Conservation (phyloP, 2,113 vertebrate genomes). For the Neotoma lepida region DNA sequence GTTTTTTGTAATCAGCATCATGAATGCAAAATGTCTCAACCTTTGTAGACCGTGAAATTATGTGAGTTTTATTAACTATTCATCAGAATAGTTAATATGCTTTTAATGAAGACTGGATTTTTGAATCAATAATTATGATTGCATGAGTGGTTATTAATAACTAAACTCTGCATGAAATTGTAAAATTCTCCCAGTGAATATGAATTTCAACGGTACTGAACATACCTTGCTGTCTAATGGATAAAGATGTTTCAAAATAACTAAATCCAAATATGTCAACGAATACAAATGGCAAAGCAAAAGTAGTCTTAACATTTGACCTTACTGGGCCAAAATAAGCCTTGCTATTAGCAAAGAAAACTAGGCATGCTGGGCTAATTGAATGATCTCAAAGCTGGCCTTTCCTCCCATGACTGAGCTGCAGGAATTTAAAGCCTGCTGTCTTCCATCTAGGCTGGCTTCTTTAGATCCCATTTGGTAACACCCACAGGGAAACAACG, state of each 20-base stretch:
- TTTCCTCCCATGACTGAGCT: conserved; percentile 84
- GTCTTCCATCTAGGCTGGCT: conserved; percentile 74
- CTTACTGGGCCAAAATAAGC: conserved; percentile 83
- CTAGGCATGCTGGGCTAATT: conserved; percentile 87
- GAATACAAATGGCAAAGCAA: conserved; percentile 76
- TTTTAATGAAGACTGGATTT: conserved; percentile 46
- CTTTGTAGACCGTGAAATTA: neutral
- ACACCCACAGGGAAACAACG: conserved; percentile 67
- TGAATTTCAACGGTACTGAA: neutral
- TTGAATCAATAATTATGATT: neutral
- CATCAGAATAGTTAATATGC: conserved; percentile 11
- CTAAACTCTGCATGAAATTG: neutral
- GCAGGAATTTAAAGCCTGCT: conserved; percentile 83
- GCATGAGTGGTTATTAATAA: neutral
- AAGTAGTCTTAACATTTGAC: conserved; percentile 88
- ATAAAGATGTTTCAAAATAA: conserved; percentile 46
- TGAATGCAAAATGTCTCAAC: conserved; percentile 12
- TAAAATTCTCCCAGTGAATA: neutral
- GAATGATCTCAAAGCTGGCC: conserved; percentile 82
- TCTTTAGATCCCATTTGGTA: conserved; percentile 72
- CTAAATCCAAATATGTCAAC: conserved; percentile 78
- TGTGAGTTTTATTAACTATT: neutral
- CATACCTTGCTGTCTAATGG: neutral
- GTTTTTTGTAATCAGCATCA: neutral
- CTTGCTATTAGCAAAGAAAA: conserved; percentile 84